Conservation (phyloP, 2,797 vertebrate genomes). For the Aulostomus chinensis region DNA sequence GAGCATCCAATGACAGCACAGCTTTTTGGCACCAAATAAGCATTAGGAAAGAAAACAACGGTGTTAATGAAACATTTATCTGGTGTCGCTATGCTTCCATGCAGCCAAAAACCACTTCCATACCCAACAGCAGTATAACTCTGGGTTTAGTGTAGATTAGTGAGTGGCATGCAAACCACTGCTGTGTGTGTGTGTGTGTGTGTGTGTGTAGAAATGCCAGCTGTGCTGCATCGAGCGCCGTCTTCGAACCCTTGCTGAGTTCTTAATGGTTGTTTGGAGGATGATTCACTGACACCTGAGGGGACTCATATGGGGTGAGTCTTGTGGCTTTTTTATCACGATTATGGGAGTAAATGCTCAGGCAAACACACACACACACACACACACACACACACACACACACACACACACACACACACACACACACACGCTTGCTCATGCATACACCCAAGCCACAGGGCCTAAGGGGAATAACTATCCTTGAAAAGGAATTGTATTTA, state of each 20-base stretch:
- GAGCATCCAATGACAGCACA: too few relatives aligned
- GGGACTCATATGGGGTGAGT: conserved; percentile 29
- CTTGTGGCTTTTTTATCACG: conserved; percentile 23
- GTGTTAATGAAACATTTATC: too few relatives aligned
- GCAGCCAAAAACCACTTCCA: background rate
- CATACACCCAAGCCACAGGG: background rate
- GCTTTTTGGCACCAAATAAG: too few relatives aligned
- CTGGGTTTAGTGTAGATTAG: conserved; percentile 1
- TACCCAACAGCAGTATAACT: background rate
- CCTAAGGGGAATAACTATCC: background rate
- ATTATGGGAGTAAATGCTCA: conserved; percentile 1
- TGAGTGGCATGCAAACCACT: conserved; percentile 19
- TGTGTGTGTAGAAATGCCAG: conserved; percentile 25
- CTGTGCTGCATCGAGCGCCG: conserved; percentile 36
- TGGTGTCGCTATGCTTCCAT: conserved; percentile 8
- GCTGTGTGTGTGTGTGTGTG: background rate
- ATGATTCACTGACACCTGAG: conserved; percentile 64
- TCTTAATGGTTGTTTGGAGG: conserved; percentile 56
- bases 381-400: background rate
- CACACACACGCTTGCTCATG: background rate
- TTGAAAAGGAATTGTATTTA: background rate
- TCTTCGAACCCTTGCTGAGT: conserved; percentile 43
- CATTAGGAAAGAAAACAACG: too few relatives aligned
- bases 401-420: background rate
- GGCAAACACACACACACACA: background rate